Conservation (phyloP, 2,888 invertebrate genomes). For the Agrenia bidenticulata region DNA sequence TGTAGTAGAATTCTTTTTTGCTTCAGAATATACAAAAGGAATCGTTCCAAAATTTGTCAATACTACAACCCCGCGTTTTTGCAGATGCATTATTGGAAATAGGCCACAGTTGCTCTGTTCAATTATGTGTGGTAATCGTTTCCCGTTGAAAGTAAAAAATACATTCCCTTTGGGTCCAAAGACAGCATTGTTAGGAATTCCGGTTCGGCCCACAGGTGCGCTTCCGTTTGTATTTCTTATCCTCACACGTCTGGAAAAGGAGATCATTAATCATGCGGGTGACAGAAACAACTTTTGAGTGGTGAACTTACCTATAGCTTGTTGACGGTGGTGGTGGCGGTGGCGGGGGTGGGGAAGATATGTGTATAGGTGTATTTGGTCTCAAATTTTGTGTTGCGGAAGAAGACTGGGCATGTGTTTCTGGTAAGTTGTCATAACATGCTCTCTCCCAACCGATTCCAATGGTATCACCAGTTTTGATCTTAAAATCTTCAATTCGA, state of each 20-base stretch:
- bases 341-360: neutral
- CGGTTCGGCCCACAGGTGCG: neutral
- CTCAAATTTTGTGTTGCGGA: neutral
- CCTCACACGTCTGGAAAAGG: slow-evolving; percentile 7
- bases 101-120: slow-evolving; percentile 56
- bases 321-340: neutral
- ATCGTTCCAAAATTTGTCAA: slow-evolving; percentile 57
- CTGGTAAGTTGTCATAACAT: neutral
- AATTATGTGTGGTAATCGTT: slow-evolving; percentile 54
- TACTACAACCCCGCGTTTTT: slow-evolving; percentile 56
- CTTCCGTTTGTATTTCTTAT: slow-evolving; percentile 1
- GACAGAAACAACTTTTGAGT: no score
- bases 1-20: slow-evolving; percentile 13
- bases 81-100: slow-evolving; percentile 57
- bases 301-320: neutral
- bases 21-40: slow-evolving; percentile 51
- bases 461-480: slow-evolving; percentile 56
- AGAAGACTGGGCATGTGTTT: slow-evolving; percentile 51
- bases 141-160: slow-evolving; percentile 57
- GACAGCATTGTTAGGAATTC: slow-evolving; percentile 15
- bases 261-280: no score
- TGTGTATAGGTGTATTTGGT: neutral
- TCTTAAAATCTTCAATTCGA: slow-evolving; percentile 53
- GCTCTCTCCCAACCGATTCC: slow-evolving; percentile 55
- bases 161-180: slow-evolving; percentile 55